Conservation (phyloP, 2,113 vertebrate species). For the Acanthochromis polyacanthus region DNA sequence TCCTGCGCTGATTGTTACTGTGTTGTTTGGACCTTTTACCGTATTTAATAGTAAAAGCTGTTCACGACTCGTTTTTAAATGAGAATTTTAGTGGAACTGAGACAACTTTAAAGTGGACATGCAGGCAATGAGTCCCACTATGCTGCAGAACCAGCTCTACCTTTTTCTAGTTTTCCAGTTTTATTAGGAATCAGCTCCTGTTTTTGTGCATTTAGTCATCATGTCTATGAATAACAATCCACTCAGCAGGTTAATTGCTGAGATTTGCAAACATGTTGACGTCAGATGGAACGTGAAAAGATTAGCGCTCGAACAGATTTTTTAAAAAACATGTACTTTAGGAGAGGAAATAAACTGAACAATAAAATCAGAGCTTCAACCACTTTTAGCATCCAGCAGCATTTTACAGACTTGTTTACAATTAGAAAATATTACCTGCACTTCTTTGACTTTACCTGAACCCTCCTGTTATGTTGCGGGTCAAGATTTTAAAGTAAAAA, state of each 20-base stretch:
- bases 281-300: background rate
- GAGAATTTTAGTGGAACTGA: background rate
- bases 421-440: too few species aligned
- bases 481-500: too few species aligned
- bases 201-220: background rate
- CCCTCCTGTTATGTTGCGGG: too few species aligned
- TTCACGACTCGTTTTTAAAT: too few species aligned
- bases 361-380: background rate
- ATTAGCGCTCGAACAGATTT: too few species aligned
- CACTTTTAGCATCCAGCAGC: background rate
- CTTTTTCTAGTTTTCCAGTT: background rate
- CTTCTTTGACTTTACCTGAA: background rate
- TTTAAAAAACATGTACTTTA: background rate
- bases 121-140: background rate
- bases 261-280: constrained; percentile 6
- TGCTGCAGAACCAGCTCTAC: background rate
- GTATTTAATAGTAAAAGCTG: background rate
- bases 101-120: background rate
- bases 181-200: background rate
- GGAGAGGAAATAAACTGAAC: background rate
- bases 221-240: background rate
- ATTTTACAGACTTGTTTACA: too few species aligned
- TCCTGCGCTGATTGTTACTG: too few species aligned
- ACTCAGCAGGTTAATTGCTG: background rate
- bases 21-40: background rate